Evolutionary conservation across 2,113 vertebrate species (phyloP).

Genomic region (Diadophis punctatus): DNA sequence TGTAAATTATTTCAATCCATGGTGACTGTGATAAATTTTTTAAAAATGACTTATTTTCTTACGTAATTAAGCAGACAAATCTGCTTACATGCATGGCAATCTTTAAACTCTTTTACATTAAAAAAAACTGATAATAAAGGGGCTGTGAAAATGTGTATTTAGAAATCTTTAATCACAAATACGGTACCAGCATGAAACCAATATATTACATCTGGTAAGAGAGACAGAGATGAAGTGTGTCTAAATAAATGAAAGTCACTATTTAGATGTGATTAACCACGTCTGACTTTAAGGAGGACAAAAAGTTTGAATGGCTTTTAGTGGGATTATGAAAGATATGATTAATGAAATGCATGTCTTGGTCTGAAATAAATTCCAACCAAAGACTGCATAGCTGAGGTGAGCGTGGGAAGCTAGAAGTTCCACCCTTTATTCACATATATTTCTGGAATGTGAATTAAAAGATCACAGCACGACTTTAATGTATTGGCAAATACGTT

Average conservation of each 20-base stretch:
- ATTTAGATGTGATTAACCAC: constrained; percentile 34
- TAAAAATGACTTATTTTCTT: not conserved
- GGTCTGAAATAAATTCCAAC: constrained; percentile 15
- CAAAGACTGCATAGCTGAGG: constrained; percentile 67
- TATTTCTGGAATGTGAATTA: constrained; percentile 52
- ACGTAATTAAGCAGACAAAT: constrained; percentile 23
- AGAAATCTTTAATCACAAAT: constrained; percentile 71
- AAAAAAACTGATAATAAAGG: constrained; percentile 70
- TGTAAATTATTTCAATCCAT: constrained; percentile 29
- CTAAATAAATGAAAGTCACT: constrained; percentile 10
- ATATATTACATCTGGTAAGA: constrained; percentile 62
- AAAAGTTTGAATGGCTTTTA: constrained; percentile 3
- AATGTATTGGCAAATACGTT: constrained; percentile 51
- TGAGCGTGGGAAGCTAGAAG: constrained; percentile 52
- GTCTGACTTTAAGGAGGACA: constrained; percentile 34
- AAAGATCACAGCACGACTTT: constrained; percentile 59
- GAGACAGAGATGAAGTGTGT: constrained; percentile 21
- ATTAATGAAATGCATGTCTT: constrained; percentile 16
- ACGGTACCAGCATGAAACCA: constrained; percentile 55
- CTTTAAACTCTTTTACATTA: constrained; percentile 57
- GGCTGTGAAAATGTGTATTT: constrained; percentile 50
- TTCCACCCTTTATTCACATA: constrained; percentile 41
- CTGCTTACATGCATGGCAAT: not conserved
- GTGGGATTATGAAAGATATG: not conserved
- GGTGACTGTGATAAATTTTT: constrained; percentile 19